Conservation (phyloP, 2,888 invertebrate genomes). For the Himalopsyche anomala region DNA sequence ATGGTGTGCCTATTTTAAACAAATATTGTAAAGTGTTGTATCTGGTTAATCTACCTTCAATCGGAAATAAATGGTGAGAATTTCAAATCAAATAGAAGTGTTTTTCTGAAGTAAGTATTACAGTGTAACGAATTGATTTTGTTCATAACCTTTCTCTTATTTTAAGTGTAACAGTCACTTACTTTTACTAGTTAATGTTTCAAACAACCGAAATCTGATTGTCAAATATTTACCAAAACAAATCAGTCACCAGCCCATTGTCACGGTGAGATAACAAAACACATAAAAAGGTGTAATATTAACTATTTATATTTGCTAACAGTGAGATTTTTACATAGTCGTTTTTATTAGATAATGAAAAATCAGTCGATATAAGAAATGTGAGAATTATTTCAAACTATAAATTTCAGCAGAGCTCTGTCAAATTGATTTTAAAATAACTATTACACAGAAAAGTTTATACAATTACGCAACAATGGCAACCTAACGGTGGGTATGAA, state of each 20-base stretch:
- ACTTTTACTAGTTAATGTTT: not conserved
- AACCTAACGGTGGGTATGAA: too few species aligned
- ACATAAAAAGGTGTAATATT: not conserved
- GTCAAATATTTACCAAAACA: conserved; percentile 21
- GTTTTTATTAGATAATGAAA: not conserved
- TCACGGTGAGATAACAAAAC: conserved; percentile 16
- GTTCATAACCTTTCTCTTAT: not conserved
- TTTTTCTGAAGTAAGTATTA: not conserved
- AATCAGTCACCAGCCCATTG: not conserved
- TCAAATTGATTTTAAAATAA: not conserved
- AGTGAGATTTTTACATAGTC: not conserved
- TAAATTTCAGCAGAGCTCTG: not conserved
- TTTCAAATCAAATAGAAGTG: not conserved
- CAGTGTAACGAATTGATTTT: not conserved
- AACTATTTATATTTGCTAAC: not conserved
- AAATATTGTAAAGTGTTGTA: too few species aligned
- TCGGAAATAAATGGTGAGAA: too few species aligned
- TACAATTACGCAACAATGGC: too few species aligned
- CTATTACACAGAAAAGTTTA: too few species aligned
- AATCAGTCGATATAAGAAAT: not conserved
- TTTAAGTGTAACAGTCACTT: not conserved
- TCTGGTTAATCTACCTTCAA: too few species aligned
- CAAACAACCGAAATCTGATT: not conserved
- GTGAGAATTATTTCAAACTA: not conserved
- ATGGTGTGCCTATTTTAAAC: too few species aligned